A percentile compares a stretch with the other conserved stretches of the same genome.
Evolutionary conservation across 1,140 invertebrate species (phyloP).

Genomic region (Doryteuthis pealeii): DNA sequence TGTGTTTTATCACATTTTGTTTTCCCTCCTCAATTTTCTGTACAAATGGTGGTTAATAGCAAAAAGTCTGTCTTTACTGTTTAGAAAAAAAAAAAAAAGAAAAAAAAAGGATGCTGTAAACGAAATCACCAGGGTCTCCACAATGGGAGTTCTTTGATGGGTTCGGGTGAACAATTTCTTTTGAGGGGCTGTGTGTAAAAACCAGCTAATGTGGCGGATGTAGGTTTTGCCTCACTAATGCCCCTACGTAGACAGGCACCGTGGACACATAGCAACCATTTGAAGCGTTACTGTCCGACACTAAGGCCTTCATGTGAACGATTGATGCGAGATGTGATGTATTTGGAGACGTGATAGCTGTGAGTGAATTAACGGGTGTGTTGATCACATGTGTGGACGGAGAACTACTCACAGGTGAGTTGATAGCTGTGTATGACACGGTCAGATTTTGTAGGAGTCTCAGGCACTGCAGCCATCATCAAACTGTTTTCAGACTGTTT

Average conservation of each 20-base stretch:
- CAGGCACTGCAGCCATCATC: neutral
- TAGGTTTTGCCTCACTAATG: neutral
- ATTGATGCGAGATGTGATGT: neutral
- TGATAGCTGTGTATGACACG: neutral
- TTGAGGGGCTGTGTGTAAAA: neutral
- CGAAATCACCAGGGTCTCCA: neutral
- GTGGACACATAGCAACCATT: neutral
- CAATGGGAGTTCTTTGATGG: neutral
- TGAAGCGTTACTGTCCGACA: neutral
- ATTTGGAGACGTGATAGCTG: neutral
- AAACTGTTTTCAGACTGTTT: neutral
- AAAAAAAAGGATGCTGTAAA: too few relatives aligned
- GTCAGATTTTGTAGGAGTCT: neutral
- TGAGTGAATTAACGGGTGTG: neutral
- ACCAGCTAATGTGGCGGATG: neutral
- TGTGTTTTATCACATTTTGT: too few relatives aligned
- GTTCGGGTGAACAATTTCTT: neutral
- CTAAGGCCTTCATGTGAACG: neutral
- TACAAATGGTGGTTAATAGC: too few relatives aligned
- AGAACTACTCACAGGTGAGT: too few relatives aligned
- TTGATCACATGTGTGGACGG: neutral
- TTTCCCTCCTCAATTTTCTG: too few relatives aligned
- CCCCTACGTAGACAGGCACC: neutral
- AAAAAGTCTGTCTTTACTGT: too few relatives aligned
- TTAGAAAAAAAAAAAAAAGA: too few relatives aligned